Base-by-base conservation (phyloP, 2,888 invertebrate species). In the Anagyrus pseudococci region DNA sequence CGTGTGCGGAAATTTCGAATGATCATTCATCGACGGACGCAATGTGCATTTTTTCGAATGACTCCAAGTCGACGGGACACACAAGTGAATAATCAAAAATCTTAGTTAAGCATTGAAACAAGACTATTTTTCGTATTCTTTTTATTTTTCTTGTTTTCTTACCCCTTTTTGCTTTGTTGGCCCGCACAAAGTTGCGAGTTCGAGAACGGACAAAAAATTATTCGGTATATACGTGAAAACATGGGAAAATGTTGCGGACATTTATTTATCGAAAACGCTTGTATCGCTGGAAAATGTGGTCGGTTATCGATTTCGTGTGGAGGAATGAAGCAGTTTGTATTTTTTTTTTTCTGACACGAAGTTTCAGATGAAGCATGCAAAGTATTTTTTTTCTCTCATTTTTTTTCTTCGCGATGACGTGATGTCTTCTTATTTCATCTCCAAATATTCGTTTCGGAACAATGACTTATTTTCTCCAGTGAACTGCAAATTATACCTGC, bases 341-440 rank as follows among this genome's bases (percentile, higher is more conserved):
- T 29, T 20, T n/a, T 17, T 40, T 17, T 23, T 25, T 41, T 40
- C 23, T n/a, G 29, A 26, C 13, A 49, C 33, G 49, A 58, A 41
- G 26, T 49, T n/a, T 40, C 43, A n/a, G 48, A 53, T 53, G 41
- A 59, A 46, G 47, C 59, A 59, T 59, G 53, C 53, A 22, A 26
- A 26, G 47, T 40, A 25, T 40, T 53, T 37, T n/a, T 44, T 43
- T 37, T 8, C 13, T 13, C 33, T 55, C 29, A 13, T 44, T 43
- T 37, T 8, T 10, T 13, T 15, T 55, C 29, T 49, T 60, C 50
- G 7, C 26, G 50, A 46, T 49, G 44, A 62, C n/a, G 43, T 15
- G 3, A 4, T 44, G 33, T 49, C 15, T 23, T 44, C 43, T 10
- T 40, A n/a, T 26, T 22, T 53, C 19, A 46, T 37, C 46, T 15